These are phyloP conservation scores for Spea hammondii DNA, from an alignment of 2,797 vertebrate species.

Conservation along the genomic window DNA sequence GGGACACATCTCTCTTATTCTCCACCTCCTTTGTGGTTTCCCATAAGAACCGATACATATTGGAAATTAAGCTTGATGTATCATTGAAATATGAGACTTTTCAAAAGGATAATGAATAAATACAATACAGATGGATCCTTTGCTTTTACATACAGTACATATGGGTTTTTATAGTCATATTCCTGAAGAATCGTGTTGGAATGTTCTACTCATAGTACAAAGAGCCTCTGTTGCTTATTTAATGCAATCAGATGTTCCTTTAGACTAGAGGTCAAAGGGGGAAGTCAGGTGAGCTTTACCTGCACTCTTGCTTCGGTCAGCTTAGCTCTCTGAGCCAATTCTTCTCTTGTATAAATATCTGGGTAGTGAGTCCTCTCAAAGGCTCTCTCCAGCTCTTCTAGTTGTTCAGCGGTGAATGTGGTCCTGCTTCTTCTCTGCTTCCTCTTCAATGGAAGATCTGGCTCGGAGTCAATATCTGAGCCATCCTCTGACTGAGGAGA, in stretches of 20 bases:
- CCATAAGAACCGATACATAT: slow-evolving; percentile 1
- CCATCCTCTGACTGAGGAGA: slow-evolving; percentile 94
- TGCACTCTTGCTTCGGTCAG: slow-evolving; percentile 94
- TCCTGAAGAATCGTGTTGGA: background rate
- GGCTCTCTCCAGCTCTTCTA: slow-evolving; percentile 92
- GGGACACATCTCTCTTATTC: background rate
- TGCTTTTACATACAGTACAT: background rate
- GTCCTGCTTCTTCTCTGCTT: slow-evolving; percentile 94
- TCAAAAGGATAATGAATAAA: background rate
- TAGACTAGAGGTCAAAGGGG: background rate
- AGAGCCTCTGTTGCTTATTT: background rate
- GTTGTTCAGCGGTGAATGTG: slow-evolving; percentile 91
- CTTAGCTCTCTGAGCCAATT: slow-evolving; percentile 91
- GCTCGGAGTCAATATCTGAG: slow-evolving; percentile 92
- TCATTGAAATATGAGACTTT: slow-evolving; percentile 11
- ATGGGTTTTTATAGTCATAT: slow-evolving; percentile 13
- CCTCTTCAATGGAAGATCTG: slow-evolving; percentile 88
- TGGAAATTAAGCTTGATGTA: slow-evolving; percentile 1
- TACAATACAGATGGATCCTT: slow-evolving; percentile 5
- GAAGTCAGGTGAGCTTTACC: slow-evolving; percentile 64
- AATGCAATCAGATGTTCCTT: background rate
- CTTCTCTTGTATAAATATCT: slow-evolving; percentile 94
- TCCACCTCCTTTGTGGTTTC: background rate
- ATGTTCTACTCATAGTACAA: background rate
- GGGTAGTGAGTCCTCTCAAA: slow-evolving; percentile 96